Base-by-base conservation (phyloP, 2,797 vertebrate genomes). In the Enteromius argenteus region DNA sequence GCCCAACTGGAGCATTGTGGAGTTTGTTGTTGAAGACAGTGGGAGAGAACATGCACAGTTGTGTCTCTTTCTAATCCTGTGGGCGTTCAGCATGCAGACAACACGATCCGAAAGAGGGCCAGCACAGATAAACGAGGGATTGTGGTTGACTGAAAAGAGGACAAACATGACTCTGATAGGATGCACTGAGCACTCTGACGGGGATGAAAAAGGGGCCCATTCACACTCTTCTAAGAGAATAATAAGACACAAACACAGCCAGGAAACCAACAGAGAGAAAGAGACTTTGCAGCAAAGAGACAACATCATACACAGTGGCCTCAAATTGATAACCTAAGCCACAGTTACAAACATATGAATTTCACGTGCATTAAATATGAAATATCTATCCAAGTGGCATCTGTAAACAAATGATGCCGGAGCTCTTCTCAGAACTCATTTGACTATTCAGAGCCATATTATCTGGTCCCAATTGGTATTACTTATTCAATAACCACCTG, bases 121-220 rank as follows among this genome's bases (percentile, higher is more conserved):
- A 32, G 60, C 6, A 15, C 60, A 79, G 62, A 75, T 67, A 83
- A 83, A 84, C 27, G 15, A 86, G 51, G 72, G 58, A 80, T 67
- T 67, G 49, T 84, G 13, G 30, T 66, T 5, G 10, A 74, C 32
- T 73, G 44, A 74, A 79, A 86, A 86, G 46, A 86, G 67, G 46
- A 83, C 80, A 86, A 83, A 83, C 35, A 66, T 64, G 35, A 66
- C 67, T 83, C 30, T 71, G 39, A 81, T n/a, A 80, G 46, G 39
- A 69, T n/a, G 19, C 49, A 68, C 72, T 44, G 53, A 84, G 42
- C 19, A 49, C 44, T 44, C n/a, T 49, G 64, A 17, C 30, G 66
- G 39, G 17, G 27, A 77, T 0, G 6, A 60, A 74, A 51, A 74
- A 86, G 51, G 56, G 60, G 69, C 42, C 67, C 84, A 78, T 76